Evolutionary conservation across 2,888 invertebrate genomes (phyloP).

Genomic region (Cancer borealis): DNA sequence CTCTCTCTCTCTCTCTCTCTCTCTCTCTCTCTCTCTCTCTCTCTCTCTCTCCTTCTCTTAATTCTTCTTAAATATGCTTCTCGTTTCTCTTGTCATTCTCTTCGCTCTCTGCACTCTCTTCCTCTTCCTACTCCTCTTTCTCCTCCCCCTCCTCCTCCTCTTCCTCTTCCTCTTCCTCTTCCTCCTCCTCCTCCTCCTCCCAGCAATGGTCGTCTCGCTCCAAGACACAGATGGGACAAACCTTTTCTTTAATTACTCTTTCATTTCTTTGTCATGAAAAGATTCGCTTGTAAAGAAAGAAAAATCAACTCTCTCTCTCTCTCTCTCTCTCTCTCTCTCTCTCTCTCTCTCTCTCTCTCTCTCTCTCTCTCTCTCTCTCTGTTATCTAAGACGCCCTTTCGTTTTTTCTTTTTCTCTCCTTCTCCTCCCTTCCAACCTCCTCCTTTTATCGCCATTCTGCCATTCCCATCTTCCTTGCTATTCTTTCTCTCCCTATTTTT

Average conservation of each 20-base stretch:
- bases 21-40: conserved; percentile 40
- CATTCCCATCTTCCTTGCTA: neutral
- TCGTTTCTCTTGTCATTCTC: neutral
- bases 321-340: conserved; percentile 16
- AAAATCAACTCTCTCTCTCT: conserved; percentile 4
- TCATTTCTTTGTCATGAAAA: conserved; percentile 3
- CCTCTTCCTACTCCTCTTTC: neutral
- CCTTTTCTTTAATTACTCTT: conserved; percentile 34
- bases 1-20: conserved; percentile 34
- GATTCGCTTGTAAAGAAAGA: neutral
- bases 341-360: conserved; percentile 13
- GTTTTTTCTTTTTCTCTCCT: neutral
- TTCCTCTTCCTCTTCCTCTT: neutral
- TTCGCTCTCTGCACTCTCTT: neutral
- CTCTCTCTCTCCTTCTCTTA: conserved; percentile 8
- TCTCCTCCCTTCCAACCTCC: neutral
- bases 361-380: neutral
- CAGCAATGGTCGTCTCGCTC: conserved; percentile 24
- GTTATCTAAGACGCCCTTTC: neutral
- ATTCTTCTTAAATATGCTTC: neutral
- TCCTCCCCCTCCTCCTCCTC: neutral
- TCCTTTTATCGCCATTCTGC: neutral
- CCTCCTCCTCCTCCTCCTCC: neutral
- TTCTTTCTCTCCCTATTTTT: neutral
- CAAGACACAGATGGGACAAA: neutral